Base-by-base conservation (phyloP, 2,113 vertebrate species). In the Barbus barbus region DNA sequence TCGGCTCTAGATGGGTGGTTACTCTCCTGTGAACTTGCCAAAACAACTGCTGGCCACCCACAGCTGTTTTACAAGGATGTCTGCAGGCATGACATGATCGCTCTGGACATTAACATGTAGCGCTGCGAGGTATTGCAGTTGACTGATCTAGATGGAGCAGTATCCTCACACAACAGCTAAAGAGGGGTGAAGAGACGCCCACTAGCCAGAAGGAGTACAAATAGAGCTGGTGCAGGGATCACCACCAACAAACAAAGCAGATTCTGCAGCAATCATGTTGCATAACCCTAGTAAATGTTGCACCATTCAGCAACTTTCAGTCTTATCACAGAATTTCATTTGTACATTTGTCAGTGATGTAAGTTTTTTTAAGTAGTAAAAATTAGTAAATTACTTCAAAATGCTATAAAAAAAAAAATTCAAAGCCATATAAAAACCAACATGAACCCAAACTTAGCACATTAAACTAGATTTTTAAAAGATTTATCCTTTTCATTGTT, bases 21-120 rank as follows among this genome's bases (percentile, higher is more conserved):
- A 9, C 76, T 61, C 36, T 26, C 13, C 36, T 80, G 60, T 80
- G 78, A 67, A 80, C 78, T 78, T 61, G 33, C 36, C 56, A 60
- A 24, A 60, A 18, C 33, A 65, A 48, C 9, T 46, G 38, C 18
- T 67, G 78, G 41, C 41, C 78, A 80, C 78, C 38, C 60, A 67
- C n/a, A 48, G 60, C 38, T 67, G 60, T 80, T 80, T 80, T 80
- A 44, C 9, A 78, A 61, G 56, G 33, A 79, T 63, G 58, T 79
- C 77, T 28, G 58, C 33, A 67, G 60, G 78, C 41, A 31, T 67
- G 78, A 48, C 38, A 67, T 48, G 38, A 48, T 80, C 24, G 5
- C 9, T 48, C 60, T 65, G 60, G 60, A 28, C 60, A 65, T 65
- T 80, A 65, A 46, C 16, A 67, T 67, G 56, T 26, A 67, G 60